Conservation (phyloP, 2,888 invertebrate species). For the Rhogogaster chlorosoma region DNA sequence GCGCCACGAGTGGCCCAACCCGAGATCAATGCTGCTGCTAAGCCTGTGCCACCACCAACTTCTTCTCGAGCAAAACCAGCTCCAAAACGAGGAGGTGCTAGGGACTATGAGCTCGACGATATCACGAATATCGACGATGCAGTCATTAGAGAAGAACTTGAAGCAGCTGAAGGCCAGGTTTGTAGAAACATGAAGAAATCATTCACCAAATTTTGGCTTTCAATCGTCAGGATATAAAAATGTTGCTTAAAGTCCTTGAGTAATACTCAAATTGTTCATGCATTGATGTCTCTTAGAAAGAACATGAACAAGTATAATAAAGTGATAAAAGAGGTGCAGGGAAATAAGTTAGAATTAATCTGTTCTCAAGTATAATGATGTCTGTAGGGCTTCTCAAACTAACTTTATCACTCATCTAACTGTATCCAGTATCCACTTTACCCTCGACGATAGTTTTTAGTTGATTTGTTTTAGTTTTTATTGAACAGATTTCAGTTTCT, state of each 20-base stretch:
- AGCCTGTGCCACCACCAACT: conserved; percentile 53
- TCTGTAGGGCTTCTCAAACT: conserved; percentile 43
- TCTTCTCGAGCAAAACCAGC: conserved; percentile 56
- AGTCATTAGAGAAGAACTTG: conserved; percentile 75
- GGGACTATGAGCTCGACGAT: conserved; percentile 78
- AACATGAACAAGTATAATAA: neutral
- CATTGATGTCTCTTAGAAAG: neutral
- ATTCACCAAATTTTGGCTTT: neutral
- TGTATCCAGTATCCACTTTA: conserved; percentile 24
- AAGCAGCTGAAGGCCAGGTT: conserved; percentile 72
- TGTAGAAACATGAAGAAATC: conserved; percentile 55
- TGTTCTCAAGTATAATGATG: conserved; percentile 35
- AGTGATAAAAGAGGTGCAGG: neutral
- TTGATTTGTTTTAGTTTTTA: conserved; percentile 27
- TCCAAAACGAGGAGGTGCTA: conserved; percentile 65
- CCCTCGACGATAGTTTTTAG: neutral
- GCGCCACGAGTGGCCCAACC: conserved; percentile 65
- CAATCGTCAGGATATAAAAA: neutral
- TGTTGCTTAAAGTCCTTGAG: neutral
- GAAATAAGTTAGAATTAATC: neutral
- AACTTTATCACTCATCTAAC: conserved; percentile 48
- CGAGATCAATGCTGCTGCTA: conserved; percentile 63
- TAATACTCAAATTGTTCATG: neutral
- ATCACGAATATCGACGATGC: conserved; percentile 81
- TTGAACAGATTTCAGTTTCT: conserved; percentile 38